phyloP scores from a whole-genome alignment of 2,888 invertebrate genomes.

The Teinopalpus imperialis region DNA sequence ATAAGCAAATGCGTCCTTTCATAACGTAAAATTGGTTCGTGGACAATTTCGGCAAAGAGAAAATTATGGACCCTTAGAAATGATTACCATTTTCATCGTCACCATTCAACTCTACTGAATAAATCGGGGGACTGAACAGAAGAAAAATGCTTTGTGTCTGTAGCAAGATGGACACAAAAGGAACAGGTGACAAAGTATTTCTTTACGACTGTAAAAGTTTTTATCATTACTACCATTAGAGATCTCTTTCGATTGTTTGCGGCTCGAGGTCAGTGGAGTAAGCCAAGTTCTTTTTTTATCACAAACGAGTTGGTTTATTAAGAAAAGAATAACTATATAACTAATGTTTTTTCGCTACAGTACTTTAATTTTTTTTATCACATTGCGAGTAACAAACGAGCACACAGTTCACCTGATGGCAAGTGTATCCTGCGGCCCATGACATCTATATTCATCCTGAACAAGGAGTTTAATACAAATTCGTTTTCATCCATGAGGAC shows the following conservation, averaged over 20 bases:
- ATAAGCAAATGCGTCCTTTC: conserved; percentile 75
- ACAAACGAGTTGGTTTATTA: too few relatives aligned
- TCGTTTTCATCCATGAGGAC: too few relatives aligned
- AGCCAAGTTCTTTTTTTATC: too few relatives aligned
- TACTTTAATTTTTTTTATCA: too few relatives aligned
- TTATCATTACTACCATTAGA: conserved; percentile 17
- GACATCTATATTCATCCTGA: too few relatives aligned
- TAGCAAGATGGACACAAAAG: conserved; percentile 16
- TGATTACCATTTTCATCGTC: conserved; percentile 48
- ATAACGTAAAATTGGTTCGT: conserved; percentile 72
- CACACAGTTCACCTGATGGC: too few relatives aligned
- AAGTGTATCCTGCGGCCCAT: too few relatives aligned
- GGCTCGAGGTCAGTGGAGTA: conserved; percentile 9
- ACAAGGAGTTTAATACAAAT: too few relatives aligned
- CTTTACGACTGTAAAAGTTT: conserved; percentile 21
- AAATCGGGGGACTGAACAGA: conserved; percentile 35
- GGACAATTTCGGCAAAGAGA: conserved; percentile 56
- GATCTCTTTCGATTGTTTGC: conserved; percentile 17
- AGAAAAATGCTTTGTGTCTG: conserved; percentile 31
- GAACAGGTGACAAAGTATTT: conserved; percentile 25
- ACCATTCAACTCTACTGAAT: conserved; percentile 37
- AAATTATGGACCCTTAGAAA: conserved; percentile 53
- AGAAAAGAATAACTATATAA: too few relatives aligned
- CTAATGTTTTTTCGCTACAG: too few relatives aligned
- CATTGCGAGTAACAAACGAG: too few relatives aligned